Base-by-base conservation (phyloP, 2,888 invertebrate species). In the Drosophila antonietae region DNA sequence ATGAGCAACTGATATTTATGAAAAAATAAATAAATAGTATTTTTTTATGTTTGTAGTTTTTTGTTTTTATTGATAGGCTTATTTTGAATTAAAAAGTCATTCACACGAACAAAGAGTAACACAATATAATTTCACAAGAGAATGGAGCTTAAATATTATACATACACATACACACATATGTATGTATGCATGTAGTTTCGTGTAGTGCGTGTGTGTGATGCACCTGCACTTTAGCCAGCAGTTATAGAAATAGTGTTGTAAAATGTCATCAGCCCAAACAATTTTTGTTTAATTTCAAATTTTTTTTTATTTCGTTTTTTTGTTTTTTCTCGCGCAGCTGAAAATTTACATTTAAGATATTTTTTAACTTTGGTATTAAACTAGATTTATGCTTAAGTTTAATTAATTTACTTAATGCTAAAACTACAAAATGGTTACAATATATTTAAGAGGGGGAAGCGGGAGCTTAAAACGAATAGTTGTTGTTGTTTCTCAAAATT, bases 331-430 rank as follows among this genome's bases (percentile, higher is more conserved):
- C 55, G 55, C 64, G 41, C 73, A 66, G 69, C 53, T 76, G 65
- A 61, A 63, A 73, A 73, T 79, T 82, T 76, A 74, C 72, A 74
- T 74, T 72, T 75, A 60, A 70, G 69, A 87, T 87, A 88, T 87
- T 77, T 75, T 83, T 75, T 76, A 90, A 82, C 91, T 91, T 91
- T 91, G 91, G 91, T 91, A 91, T 91, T 91, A 91, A 73, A 91
- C 91, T 91, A 91, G 89, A 89, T 85, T 90, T 90, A 89, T 78
- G 78, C 89, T 88, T 85, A 89, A 67, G 68, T 78, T 61, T 79
- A 83, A 83, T 85, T 88, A 88, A 90, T 87, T 90, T 89, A 87
- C 87, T 87, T 90, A 90, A 58, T 55, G 55, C 78, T 85, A 71
- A 53, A 62, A 67, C 85, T 84, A 89, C 70, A 73, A 72, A 73